Percentiles rank a stretch among this genome's conserved stretches.
Evolutionary conservation across 2,797 vertebrate species (phyloP).

Genomic region (Knipowitschia caucasica): DNA sequence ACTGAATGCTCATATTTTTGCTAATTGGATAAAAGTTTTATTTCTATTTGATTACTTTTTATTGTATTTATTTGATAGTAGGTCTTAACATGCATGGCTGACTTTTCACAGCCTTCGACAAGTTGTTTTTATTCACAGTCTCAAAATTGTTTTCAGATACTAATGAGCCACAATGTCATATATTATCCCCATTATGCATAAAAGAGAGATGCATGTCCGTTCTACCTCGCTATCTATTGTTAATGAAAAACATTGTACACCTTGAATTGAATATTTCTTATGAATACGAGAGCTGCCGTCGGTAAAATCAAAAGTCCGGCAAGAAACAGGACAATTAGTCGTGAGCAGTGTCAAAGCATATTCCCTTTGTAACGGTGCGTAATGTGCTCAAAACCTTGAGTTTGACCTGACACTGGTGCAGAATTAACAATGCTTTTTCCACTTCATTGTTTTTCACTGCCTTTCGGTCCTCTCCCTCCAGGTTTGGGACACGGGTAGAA

Average conservation of each 20-base stretch:
- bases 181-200: too few relatives aligned
- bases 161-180: too few relatives aligned
- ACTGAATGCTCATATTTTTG: too few relatives aligned
- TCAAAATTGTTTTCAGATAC: too few relatives aligned
- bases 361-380: conserved; percentile 15
- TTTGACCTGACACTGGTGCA: conserved; percentile 14
- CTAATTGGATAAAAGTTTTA: too few relatives aligned
- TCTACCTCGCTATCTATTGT: too few relatives aligned
- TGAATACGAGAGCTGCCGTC: conserved; percentile 44
- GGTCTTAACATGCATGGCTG: too few relatives aligned
- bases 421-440: background rate
- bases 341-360: conserved; percentile 2
- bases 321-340: conserved; percentile 38
- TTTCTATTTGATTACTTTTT: too few relatives aligned
- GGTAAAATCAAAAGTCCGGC: conserved; percentile 28
- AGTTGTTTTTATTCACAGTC: too few relatives aligned
- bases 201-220: too few relatives aligned
- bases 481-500: background rate
- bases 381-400: conserved; percentile 14
- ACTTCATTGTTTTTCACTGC: background rate
- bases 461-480: background rate
- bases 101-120: too few relatives aligned
- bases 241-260: background rate
- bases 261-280: background rate
- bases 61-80: too few relatives aligned